Evolutionary conservation across 2,113 vertebrate species (phyloP), one percentile per base, ranked within the genome.

Genomic region (Pardalotus punctatus): DNA sequence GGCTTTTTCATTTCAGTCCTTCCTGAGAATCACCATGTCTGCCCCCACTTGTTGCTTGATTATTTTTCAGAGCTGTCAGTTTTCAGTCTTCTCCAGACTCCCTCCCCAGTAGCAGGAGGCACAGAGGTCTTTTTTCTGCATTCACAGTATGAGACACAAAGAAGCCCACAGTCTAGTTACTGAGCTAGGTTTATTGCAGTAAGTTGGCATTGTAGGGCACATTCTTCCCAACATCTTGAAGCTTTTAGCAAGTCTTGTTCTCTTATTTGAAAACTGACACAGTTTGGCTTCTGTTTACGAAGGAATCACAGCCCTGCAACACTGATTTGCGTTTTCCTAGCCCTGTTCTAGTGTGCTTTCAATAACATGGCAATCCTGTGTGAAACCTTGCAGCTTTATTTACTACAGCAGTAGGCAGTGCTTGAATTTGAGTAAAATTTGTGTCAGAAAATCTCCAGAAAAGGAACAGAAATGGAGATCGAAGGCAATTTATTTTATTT

Each of bases 221-320:
- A 94, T 96, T 96, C 96, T 97, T 97, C 94, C 89, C 91, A 88
- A 94, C 80, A 72, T 94, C 92, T 89, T 79, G 97, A 96, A 96
- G 96, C 94, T 97, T 98, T 98, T 97, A 98, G 91, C 79, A 84
- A 94, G 87, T 85, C 83, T 95, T 95, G 19, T 97, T 96, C 90
- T 78, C 84, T 88, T 94, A 95, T 86, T 90, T 36, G 51, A 96
- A 90, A 94, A 87, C 96, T 86, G 35, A 79, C 62, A 53, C 10
- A 51, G 73, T 85, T 95, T 97, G 96, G 93, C 96, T 97, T 96
- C 91, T 96, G 93, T 96, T 93, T 95, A 66, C 77, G 90, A 93
- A 97, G 82, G 96, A 97, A 94, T 96, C 84, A 62, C 57, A 71
- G 93, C 91, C 91, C 96, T 92, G 95, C 92, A 97, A 86, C 93